Conservation (phyloP, 2,888 invertebrate genomes). For the Eurytoma adleriae region DNA sequence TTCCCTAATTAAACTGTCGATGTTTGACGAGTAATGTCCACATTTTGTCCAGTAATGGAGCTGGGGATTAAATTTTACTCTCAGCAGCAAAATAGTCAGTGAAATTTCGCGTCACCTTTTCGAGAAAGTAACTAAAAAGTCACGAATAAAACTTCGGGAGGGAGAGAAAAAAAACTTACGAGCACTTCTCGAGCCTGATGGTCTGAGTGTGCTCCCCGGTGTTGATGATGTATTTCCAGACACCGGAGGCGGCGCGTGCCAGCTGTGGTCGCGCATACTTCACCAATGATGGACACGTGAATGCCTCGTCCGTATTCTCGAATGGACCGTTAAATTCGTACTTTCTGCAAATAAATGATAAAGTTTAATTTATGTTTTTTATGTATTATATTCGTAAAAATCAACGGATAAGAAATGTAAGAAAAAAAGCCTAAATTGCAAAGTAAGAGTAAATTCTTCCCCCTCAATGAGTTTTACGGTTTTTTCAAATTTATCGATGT, state of each 20-base stretch:
- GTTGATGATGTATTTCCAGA: constrained; percentile 92
- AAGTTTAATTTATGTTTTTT: too few relatives aligned
- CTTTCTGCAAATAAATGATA: constrained; percentile 76
- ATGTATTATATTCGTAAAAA: too few relatives aligned
- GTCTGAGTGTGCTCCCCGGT: constrained; percentile 91
- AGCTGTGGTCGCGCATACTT: constrained; percentile 89
- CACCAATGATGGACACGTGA: constrained; percentile 88
- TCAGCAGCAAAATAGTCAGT: neutral
- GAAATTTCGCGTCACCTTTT: neutral
- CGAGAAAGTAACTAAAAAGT: constrained; percentile 8
- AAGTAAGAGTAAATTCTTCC: too few relatives aligned
- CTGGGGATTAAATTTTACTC: too few relatives aligned
- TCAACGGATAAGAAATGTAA: too few relatives aligned
- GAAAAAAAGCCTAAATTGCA: too few relatives aligned
- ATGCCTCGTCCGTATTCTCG: constrained; percentile 81
- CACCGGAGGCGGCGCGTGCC: constrained; percentile 87
- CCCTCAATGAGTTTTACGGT: too few relatives aligned
- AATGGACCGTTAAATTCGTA: constrained; percentile 77
- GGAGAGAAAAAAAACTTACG: constrained; percentile 77
- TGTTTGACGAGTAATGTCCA: too few relatives aligned
- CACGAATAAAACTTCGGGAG: neutral
- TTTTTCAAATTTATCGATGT: too few relatives aligned
- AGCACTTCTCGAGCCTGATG: constrained; percentile 87
- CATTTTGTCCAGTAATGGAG: too few relatives aligned
- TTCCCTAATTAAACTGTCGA: too few relatives aligned